Evolutionary conservation across 2,113 vertebrate species (phyloP).

Genomic region (Zeus faber): DNA sequence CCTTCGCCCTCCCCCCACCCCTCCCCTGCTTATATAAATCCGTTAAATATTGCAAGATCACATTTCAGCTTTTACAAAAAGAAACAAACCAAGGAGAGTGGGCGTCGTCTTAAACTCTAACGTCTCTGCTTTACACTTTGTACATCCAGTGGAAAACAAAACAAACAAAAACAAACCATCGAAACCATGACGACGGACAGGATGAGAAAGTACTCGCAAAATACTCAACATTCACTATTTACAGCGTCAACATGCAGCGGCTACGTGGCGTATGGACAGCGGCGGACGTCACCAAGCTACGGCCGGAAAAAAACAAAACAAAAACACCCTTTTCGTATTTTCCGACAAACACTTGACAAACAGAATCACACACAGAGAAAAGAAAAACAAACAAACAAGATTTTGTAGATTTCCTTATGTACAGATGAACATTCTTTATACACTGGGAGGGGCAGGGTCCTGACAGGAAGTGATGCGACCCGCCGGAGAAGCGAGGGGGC

Average conservation of each 20-base stretch:
- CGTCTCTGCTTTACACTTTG: conserved; percentile 73
- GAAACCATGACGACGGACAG: conserved; percentile 34
- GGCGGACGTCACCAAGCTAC: conserved; percentile 82
- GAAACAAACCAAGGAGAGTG: conserved; percentile 24
- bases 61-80: conserved; percentile 61
- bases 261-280: conserved; percentile 44
- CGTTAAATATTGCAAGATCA: conserved; percentile 62
- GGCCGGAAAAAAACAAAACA: conserved; percentile 68
- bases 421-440: conserved; percentile 95
- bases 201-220: conserved; percentile 77
- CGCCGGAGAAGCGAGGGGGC: conserved; percentile 8
- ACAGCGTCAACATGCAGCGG: conserved; percentile 94
- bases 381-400: too few relatives aligned
- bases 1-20: conserved; percentile 30
- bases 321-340: conserved; percentile 47
- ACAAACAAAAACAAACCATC: conserved; percentile 42
- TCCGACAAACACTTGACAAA: conserved; percentile 82
- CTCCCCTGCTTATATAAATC: conserved; percentile 33
- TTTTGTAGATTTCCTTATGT: too few relatives aligned
- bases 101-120: conserved; percentile 56
- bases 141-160: conserved; percentile 77
- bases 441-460: conserved; percentile 45
- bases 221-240: conserved; percentile 94
- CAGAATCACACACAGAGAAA: conserved; percentile 56
- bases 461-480: conserved; percentile 35